These are phyloP conservation scores for Nematopogon swammerdamellus DNA, from an alignment of 2,888 invertebrate genomes.

Conservation along the genomic window DNA sequence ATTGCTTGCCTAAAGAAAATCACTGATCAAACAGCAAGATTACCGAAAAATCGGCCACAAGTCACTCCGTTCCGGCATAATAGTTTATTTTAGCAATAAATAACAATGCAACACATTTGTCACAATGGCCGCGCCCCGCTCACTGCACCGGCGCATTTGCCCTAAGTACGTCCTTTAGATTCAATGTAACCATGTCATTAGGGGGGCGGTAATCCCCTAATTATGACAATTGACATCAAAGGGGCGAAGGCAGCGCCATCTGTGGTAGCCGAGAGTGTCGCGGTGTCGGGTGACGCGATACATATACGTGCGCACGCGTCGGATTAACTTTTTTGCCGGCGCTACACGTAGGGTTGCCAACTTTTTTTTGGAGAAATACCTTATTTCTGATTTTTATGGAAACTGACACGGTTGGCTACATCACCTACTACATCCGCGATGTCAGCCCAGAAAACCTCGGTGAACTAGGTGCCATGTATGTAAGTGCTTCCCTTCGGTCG, in stretches of 20 bases:
- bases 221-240: slow-evolving; percentile 56
- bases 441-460: too few relatives aligned
- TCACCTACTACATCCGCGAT: too few relatives aligned
- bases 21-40: too few relatives aligned
- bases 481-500: too few relatives aligned
- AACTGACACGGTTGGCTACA: too few relatives aligned
- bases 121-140: not conserved
- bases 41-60: not conserved
- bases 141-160: slow-evolving; percentile 32
- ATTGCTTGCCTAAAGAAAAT: too few relatives aligned
- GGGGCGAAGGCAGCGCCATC: slow-evolving; percentile 28
- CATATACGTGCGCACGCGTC: slow-evolving; percentile 13
- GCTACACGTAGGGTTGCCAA: not conserved
- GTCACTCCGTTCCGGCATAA: not conserved
- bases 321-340: slow-evolving; percentile 15
- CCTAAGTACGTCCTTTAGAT: slow-evolving; percentile 41
- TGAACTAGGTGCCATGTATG: too few relatives aligned
- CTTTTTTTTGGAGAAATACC: too few relatives aligned
- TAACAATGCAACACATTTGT: not conserved
- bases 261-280: slow-evolving; percentile 29
- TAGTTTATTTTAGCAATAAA: not conserved
- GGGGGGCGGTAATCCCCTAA: slow-evolving; percentile 50
- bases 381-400: too few relatives aligned
- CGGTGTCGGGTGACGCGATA: slow-evolving; percentile 42
- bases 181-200: slow-evolving; percentile 53